A percentile compares a stretch with the other conserved stretches of the same genome.
phyloP scores from a whole-genome alignment of 2,113 vertebrate species.

The Mastomys coucha region DNA sequence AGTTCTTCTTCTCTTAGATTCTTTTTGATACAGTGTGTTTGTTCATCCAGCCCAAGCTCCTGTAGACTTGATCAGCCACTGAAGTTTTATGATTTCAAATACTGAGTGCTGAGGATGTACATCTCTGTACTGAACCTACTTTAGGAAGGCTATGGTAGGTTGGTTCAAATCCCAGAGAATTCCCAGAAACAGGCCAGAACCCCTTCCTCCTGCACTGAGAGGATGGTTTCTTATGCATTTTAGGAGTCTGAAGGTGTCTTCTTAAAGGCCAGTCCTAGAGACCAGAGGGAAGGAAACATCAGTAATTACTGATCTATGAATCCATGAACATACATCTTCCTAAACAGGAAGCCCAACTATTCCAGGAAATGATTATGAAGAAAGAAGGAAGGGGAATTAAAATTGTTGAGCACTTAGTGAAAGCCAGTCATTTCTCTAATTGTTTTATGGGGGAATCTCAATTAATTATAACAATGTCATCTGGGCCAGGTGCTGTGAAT shows the following conservation, averaged over 20 bases:
- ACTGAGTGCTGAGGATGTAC: neutral
- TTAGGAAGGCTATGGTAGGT: neutral
- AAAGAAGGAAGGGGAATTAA: neutral
- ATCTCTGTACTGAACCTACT: neutral
- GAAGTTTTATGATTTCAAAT: neutral
- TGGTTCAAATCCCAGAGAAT: neutral
- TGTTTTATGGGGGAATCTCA: neutral
- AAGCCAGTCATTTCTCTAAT: neutral
- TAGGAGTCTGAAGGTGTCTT: neutral
- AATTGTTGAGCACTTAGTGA: neutral
- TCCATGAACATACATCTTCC: neutral
- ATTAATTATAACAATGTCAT: neutral
- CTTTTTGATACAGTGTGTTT: conserved; percentile 57
- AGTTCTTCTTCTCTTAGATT: conserved; percentile 63
- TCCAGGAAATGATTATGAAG: neutral
- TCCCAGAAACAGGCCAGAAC: neutral
- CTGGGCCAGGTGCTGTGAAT: neutral
- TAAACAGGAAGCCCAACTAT: neutral
- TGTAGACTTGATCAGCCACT: neutral
- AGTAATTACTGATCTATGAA: neutral
- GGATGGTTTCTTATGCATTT: neutral
- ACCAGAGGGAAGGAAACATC: neutral
- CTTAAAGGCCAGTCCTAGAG: neutral
- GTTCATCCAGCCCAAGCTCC: conserved; percentile 41
- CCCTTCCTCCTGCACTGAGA: neutral